Conservation (phyloP, 2,797 vertebrate genomes). For the Protosalanx chinensis region DNA sequence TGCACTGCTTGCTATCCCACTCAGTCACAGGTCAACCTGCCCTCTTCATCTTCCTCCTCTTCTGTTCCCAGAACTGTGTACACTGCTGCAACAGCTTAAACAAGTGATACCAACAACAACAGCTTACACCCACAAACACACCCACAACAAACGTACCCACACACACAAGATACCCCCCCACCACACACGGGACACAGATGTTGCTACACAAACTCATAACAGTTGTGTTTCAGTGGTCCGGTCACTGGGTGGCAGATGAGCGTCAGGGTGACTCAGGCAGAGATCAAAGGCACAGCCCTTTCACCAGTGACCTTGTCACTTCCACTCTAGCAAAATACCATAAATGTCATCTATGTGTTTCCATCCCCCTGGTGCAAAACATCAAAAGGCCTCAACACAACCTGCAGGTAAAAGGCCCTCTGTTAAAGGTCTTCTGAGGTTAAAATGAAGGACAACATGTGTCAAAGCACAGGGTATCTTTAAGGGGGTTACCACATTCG, state of each 20-base stretch:
- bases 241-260: slow-evolving; percentile 4
- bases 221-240: not conserved
- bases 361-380: slow-evolving; percentile 9
- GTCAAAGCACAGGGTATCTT: not conserved
- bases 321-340: slow-evolving; percentile 3
- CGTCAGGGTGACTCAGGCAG: not conserved
- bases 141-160: not conserved
- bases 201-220: not conserved
- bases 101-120: slow-evolving; percentile 11
- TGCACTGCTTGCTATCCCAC: slow-evolving; percentile 26
- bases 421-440: not conserved
- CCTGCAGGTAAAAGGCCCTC: not conserved
- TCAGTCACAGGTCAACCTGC: slow-evolving; percentile 15
- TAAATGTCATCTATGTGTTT: not conserved
- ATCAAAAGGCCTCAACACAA: not conserved
- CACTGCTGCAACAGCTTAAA: slow-evolving; percentile 7
- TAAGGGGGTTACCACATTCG: not conserved
- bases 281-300: not conserved
- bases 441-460: not conserved
- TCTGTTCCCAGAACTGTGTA: slow-evolving; percentile 5
- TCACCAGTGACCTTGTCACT: slow-evolving; percentile 9
- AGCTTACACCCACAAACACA: slow-evolving; percentile 1
- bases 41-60: slow-evolving; percentile 11
- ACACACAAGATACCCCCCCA: not conserved
- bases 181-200: not conserved